These are phyloP conservation scores for Cactoblastis cactorum DNA, from an alignment of 2,888 invertebrate species.

Conservation along the genomic window DNA sequence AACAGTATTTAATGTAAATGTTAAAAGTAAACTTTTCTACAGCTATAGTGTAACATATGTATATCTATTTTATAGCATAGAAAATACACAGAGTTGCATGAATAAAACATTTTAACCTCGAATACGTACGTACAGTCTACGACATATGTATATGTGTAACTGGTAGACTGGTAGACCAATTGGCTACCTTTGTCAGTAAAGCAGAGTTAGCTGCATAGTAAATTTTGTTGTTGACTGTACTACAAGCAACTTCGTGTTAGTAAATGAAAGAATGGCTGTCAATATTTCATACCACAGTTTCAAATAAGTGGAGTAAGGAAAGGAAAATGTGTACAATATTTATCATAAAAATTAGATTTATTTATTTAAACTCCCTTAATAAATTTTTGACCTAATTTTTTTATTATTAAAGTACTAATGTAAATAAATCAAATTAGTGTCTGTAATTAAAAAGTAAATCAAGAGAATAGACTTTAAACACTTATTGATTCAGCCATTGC, in stretches of 20 bases:
- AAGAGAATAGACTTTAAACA: too few species aligned
- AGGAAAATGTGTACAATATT: background rate
- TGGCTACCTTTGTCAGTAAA: background rate
- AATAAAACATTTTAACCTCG: constrained; percentile 11
- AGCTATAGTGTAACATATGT: background rate
- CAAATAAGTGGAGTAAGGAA: too few species aligned
- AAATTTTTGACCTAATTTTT: too few species aligned
- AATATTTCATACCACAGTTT: background rate
- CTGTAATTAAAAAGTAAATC: too few species aligned
- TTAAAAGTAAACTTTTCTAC: background rate
- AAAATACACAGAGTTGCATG: constrained; percentile 11
- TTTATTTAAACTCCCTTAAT: too few species aligned
- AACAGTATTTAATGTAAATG: too few species aligned
- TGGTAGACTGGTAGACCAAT: too few species aligned
- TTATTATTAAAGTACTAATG: too few species aligned
- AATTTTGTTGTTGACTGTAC: background rate
- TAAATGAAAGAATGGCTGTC: background rate
- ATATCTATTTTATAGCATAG: background rate
- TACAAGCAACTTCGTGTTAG: background rate
- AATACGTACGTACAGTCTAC: background rate
- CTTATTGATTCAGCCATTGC: too few species aligned
- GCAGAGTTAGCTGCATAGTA: background rate
- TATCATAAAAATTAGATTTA: too few species aligned
- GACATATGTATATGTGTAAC: too few species aligned
- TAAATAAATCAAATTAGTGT: too few species aligned